Percentiles rank a stretch among this genome's conserved stretches.
Conservation (phyloP, 1,140 invertebrate species). For the Drosophila kurseongensis region DNA sequence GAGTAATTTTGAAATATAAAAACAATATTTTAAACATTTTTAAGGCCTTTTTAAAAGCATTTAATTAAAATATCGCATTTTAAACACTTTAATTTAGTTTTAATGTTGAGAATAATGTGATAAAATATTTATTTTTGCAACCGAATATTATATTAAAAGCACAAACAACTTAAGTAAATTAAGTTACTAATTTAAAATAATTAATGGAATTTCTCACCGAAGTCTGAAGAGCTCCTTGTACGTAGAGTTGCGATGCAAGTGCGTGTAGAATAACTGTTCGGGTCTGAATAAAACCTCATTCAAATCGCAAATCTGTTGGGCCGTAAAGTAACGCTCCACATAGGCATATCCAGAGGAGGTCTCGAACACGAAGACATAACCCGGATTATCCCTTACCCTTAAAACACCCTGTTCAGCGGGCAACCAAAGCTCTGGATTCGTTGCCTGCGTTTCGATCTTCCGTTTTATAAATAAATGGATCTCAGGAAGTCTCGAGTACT, state of each 20-base stretch:
- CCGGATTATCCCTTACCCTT: slow-evolving; percentile 67
- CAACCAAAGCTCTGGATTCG: slow-evolving; percentile 65
- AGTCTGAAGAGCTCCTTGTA: slow-evolving; percentile 71
- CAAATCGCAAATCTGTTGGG: slow-evolving; percentile 76
- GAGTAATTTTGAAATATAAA: background rate
- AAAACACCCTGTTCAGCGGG: slow-evolving; percentile 64
- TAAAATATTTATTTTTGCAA: no score
- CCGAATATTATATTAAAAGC: no score
- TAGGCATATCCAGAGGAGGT: slow-evolving; percentile 63
- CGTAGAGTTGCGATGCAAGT: slow-evolving; percentile 69
- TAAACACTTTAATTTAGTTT: no score
- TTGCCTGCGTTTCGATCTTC: slow-evolving; percentile 59
- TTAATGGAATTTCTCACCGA: slow-evolving; percentile 23
- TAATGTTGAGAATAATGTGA: no score
- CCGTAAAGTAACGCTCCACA: slow-evolving; percentile 63
- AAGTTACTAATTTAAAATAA: no score
- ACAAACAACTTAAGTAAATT: no score
- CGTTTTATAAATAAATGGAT: slow-evolving; percentile 58
- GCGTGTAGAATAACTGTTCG: slow-evolving; percentile 60
- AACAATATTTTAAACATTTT: background rate
- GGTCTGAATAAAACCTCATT: slow-evolving; percentile 73
- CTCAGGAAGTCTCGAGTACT: slow-evolving; percentile 63
- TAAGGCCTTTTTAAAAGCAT: background rate
- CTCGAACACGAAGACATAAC: slow-evolving; percentile 71
- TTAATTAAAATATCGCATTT: no score